Evolutionary conservation across 2,797 vertebrate genomes (phyloP).

Genomic region (Alfaro cultratus): DNA sequence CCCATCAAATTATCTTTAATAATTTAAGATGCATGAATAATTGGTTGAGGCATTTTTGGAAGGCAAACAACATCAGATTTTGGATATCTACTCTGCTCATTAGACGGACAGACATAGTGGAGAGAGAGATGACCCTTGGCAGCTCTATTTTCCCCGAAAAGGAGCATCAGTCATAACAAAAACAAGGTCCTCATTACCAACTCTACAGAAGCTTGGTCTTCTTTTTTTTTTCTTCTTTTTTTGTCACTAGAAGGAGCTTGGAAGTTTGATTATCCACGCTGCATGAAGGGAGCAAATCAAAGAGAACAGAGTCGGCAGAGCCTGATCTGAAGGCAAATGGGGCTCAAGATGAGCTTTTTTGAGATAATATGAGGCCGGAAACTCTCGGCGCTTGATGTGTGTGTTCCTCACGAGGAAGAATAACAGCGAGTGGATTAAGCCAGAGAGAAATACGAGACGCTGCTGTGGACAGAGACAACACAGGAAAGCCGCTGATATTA

Average conservation of each 20-base stretch:
- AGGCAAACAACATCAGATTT: conserved; percentile 24
- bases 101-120: conserved; percentile 36
- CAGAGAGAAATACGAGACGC: conserved; percentile 7
- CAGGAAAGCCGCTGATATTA: conserved; percentile 11
- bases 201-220: conserved; percentile 31
- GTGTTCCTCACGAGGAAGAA: conserved; percentile 25
- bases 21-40: conserved; percentile 43
- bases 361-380: conserved; percentile 48
- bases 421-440: conserved; percentile 19
- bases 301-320: conserved; percentile 41
- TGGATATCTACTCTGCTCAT: conserved; percentile 49
- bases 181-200: conserved; percentile 57
- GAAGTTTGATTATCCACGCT: conserved; percentile 45
- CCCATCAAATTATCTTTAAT: not conserved
- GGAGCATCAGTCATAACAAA: conserved; percentile 23
- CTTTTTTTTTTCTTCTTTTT: not conserved
- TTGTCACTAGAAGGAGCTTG: conserved; percentile 18
- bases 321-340: conserved; percentile 51
- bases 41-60: conserved; percentile 36
- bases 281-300: conserved; percentile 23
- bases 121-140: conserved; percentile 46
- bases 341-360: conserved; percentile 42
- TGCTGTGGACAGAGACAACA: conserved; percentile 22
- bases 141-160: conserved; percentile 33
- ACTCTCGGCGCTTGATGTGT: conserved; percentile 28